Conservation (phyloP, 2,797 vertebrate species). For the Esox masquinongy region DNA sequence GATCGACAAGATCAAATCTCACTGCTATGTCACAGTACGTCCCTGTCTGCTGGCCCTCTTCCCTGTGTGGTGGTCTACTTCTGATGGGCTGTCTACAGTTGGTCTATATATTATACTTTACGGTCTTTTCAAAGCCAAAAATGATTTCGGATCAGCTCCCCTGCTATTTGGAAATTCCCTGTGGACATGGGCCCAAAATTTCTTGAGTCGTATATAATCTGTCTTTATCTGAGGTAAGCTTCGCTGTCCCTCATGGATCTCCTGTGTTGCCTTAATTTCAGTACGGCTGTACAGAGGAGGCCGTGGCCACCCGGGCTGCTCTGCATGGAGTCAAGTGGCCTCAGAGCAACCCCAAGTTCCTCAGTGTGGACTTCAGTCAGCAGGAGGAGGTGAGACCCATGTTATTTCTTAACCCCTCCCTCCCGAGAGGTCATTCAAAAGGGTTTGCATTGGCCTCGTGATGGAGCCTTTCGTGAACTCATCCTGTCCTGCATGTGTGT, state of each 20-base stretch:
- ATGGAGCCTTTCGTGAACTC: too few relatives aligned
- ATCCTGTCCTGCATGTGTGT: slow-evolving; percentile 19
- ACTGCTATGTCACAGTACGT: slow-evolving; percentile 87
- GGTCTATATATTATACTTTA: too few relatives aligned
- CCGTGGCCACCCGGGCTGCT: slow-evolving; percentile 81
- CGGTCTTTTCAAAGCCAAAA: too few relatives aligned
- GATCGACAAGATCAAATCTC: slow-evolving; percentile 95
- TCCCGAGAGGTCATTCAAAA: too few relatives aligned
- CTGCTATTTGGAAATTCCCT: neutral
- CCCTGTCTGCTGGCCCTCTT: neutral
- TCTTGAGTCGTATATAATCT: too few relatives aligned
- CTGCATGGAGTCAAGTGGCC: slow-evolving; percentile 94
- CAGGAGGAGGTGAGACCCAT: slow-evolving; percentile 83
- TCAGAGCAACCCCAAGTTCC: slow-evolving; percentile 91
- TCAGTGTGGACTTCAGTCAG: slow-evolving; percentile 87
- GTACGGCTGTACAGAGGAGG: slow-evolving; percentile 86
- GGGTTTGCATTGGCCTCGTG: neutral
- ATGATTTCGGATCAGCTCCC: neutral
- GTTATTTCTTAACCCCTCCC: too few relatives aligned
- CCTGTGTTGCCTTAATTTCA: slow-evolving; percentile 39
- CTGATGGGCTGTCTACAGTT: too few relatives aligned
- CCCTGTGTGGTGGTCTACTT: too few relatives aligned
- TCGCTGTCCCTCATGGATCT: neutral
- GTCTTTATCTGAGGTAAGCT: neutral
- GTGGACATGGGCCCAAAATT: neutral